phyloP scores from a whole-genome alignment of 1,140 invertebrate genomes.

The Cherax quadricarinatus region DNA sequence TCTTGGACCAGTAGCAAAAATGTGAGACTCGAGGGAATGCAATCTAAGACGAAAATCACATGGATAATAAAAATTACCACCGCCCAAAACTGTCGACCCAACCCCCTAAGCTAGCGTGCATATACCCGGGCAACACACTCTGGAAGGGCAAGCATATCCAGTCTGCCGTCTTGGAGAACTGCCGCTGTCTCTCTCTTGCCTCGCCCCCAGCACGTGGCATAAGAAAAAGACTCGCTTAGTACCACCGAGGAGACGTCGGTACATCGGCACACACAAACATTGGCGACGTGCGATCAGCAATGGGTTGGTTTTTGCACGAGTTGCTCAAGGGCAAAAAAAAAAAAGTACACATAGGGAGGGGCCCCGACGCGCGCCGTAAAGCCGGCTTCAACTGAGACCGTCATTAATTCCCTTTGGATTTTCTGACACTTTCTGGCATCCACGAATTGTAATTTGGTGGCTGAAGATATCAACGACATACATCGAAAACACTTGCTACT shows the following conservation, averaged over 20 bases:
- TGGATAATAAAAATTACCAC: no score
- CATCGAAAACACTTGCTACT: no score
- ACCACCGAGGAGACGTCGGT: slow-evolving; percentile 10
- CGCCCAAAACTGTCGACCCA: no score
- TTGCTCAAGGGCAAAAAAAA: slow-evolving; percentile 16
- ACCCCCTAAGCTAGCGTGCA: no score
- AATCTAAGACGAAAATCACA: no score
- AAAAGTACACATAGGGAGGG: neutral
- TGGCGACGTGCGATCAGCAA: slow-evolving; percentile 13
- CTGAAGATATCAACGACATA: no score
- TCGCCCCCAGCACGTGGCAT: slow-evolving; percentile 3
- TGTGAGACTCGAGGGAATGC: no score
- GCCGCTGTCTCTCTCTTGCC: neutral
- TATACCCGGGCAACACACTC: no score
- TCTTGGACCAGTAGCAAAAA: no score
- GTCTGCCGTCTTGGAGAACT: neutral
- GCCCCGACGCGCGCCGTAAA: neutral
- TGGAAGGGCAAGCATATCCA: slow-evolving; percentile 34
- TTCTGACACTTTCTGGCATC: neutral
- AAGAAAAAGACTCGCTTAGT: slow-evolving; percentile 24
- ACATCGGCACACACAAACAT: slow-evolving; percentile 21
- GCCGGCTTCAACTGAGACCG: neutral
- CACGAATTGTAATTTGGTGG: neutral
- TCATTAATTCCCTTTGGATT: slow-evolving; percentile 34
- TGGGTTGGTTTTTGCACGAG: slow-evolving; percentile 27